Percentiles rank a stretch among this genome's conserved stretches.
Conservation (phyloP, 2,113 vertebrate species). For the Peromyscus polionotus region DNA sequence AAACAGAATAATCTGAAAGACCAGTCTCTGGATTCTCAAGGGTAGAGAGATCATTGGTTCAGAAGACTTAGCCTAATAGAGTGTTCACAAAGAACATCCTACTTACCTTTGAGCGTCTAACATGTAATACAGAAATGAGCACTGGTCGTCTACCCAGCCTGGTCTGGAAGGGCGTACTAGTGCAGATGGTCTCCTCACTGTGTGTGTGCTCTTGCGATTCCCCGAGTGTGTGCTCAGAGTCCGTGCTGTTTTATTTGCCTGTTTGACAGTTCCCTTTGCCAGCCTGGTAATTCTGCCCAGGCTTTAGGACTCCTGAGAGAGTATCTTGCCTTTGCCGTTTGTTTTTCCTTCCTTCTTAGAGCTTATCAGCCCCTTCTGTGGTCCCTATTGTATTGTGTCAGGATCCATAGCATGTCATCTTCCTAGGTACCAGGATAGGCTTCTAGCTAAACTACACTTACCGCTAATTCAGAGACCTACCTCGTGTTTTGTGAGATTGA, state of each 20-base stretch:
- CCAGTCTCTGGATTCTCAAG: background rate
- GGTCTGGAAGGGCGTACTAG: background rate
- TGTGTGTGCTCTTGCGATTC: background rate
- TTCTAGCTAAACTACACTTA: background rate
- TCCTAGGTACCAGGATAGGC: background rate
- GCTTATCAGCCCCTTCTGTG: background rate
- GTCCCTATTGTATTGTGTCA: background rate
- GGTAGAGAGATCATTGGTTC: background rate
- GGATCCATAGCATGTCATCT: background rate
- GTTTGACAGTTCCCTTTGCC: background rate
- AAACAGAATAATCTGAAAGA: background rate
- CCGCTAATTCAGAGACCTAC: background rate
- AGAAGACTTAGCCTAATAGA: background rate
- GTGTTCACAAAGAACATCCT: background rate
- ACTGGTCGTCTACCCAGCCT: background rate
- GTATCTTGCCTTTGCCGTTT: background rate
- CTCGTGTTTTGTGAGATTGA: background rate
- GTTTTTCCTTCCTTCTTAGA: conserved; percentile 29
- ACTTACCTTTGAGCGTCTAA: background rate
- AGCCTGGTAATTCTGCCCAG: background rate
- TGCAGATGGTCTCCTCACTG: background rate
- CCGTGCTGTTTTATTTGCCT: background rate
- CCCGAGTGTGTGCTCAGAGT: background rate
- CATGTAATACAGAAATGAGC: background rate
- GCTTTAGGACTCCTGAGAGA: background rate